Conservation (phyloP, 1,140 invertebrate species). For the Cyrtorhinus lividipennis region DNA sequence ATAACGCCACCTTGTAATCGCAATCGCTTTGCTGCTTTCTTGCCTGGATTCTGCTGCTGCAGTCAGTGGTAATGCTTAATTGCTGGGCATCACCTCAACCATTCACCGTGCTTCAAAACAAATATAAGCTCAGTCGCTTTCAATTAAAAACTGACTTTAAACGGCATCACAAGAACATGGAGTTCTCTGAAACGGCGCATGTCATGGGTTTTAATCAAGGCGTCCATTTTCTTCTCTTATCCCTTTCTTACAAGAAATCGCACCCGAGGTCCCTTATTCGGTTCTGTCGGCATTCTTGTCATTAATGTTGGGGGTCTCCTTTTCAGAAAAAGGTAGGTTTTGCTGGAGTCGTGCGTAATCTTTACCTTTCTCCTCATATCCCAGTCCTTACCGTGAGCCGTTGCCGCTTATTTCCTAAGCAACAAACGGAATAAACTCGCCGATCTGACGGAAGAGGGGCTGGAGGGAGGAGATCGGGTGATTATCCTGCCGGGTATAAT, state of each 20-base stretch:
- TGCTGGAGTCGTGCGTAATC: too few relatives aligned
- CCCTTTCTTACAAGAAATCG: not conserved
- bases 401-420: not conserved
- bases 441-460: too few relatives aligned
- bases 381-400: not conserved
- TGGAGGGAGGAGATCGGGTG: not conserved
- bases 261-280: not conserved
- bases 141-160: too few relatives aligned
- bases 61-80: too few relatives aligned
- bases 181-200: too few relatives aligned
- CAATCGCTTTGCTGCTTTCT: not conserved
- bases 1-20: too few relatives aligned
- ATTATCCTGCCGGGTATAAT: slow-evolving; percentile 1
- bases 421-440: not conserved
- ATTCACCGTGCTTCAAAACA: too few relatives aligned
- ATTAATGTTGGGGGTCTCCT: not conserved
- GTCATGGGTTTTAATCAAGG: not conserved
- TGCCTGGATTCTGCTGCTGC: not conserved
- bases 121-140: too few relatives aligned
- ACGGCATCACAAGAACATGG: too few relatives aligned
- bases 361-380: not conserved
- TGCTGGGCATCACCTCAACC: too few relatives aligned
- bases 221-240: not conserved
- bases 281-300: not conserved
- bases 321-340: too few relatives aligned